Evolutionary conservation across 2,113 vertebrate genomes (phyloP).

Genomic region (Solea solea): DNA sequence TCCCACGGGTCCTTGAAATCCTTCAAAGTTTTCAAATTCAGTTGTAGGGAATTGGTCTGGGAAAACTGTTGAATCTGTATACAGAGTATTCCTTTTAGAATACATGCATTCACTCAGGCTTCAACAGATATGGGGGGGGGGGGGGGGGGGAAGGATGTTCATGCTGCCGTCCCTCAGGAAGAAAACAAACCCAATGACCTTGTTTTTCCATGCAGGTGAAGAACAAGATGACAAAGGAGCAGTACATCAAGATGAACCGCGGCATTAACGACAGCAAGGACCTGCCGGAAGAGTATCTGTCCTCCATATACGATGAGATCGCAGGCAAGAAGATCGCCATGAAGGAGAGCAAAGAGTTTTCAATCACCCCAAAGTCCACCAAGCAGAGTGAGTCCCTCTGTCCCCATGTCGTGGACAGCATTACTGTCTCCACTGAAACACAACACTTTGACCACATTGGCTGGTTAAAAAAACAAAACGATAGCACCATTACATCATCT

Average conservation of each 20-base stretch:
- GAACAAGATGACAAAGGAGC: constrained; percentile 99
- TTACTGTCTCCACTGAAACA: background rate
- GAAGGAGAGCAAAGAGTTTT: constrained; percentile 96
- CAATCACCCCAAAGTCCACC: constrained; percentile 89
- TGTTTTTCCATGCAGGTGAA: constrained; percentile 84
- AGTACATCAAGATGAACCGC: constrained; percentile 99
- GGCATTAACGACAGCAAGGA: constrained; percentile 99
- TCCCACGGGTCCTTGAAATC: too few relatives aligned
- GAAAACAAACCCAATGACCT: too few relatives aligned
- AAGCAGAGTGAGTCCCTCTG: constrained; percentile 90
- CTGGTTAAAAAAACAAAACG: background rate
- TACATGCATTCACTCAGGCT: too few relatives aligned
- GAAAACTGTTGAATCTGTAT: too few relatives aligned
- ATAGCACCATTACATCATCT: background rate
- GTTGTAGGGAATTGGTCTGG: too few relatives aligned
- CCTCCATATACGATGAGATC: constrained; percentile 95
- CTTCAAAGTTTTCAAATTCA: too few relatives aligned
- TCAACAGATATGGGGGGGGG: too few relatives aligned
- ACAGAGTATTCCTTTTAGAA: too few relatives aligned
- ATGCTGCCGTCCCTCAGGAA: background rate
- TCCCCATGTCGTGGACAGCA: background rate
- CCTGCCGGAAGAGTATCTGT: constrained; percentile 95
- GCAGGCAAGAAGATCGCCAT: constrained; percentile 97
- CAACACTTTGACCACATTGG: background rate
- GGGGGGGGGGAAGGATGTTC: too few relatives aligned